Evolutionary conservation across 2,888 invertebrate genomes (phyloP).

Genomic region (Hirtodrosophila duncani): DNA sequence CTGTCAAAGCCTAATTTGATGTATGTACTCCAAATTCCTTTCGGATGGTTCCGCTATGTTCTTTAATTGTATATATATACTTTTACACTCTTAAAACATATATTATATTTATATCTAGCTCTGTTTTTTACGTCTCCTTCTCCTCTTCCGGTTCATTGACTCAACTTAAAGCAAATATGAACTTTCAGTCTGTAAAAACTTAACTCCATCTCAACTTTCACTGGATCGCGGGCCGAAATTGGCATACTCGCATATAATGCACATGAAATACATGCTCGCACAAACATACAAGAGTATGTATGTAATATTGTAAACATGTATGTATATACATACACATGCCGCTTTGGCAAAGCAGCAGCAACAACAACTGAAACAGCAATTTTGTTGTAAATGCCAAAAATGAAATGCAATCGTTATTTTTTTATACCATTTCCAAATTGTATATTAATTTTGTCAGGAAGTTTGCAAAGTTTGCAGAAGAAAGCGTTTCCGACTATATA

Average conservation of each 20-base stretch:
- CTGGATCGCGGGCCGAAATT: slow-evolving; percentile 57
- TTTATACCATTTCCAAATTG: slow-evolving; percentile 53
- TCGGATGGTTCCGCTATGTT: too few species aligned
- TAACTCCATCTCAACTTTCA: slow-evolving; percentile 46
- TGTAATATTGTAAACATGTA: too few species aligned
- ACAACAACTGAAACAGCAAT: slow-evolving; percentile 3
- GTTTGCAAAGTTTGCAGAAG: too few species aligned
- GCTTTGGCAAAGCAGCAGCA: background rate
- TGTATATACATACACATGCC: background rate
- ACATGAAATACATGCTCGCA: slow-evolving; percentile 13
- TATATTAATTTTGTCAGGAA: slow-evolving; percentile 28
- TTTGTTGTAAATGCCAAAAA: slow-evolving; percentile 49
- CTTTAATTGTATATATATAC: too few species aligned
- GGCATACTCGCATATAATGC: slow-evolving; percentile 32
- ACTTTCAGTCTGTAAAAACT: background rate
- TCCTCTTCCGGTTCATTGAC: slow-evolving; percentile 32
- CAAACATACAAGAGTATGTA: too few species aligned
- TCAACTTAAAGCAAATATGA: slow-evolving; percentile 38
- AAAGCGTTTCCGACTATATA: too few species aligned
- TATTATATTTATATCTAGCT: background rate
- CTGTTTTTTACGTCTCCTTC: background rate
- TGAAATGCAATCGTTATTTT: slow-evolving; percentile 41
- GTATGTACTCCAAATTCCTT: too few species aligned
- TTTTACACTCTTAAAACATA: slow-evolving; percentile 1
- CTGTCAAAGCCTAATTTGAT: too few species aligned